Base-by-base conservation (phyloP, 2,888 invertebrate genomes). In the Caenorhabditis uteleia region DNA sequence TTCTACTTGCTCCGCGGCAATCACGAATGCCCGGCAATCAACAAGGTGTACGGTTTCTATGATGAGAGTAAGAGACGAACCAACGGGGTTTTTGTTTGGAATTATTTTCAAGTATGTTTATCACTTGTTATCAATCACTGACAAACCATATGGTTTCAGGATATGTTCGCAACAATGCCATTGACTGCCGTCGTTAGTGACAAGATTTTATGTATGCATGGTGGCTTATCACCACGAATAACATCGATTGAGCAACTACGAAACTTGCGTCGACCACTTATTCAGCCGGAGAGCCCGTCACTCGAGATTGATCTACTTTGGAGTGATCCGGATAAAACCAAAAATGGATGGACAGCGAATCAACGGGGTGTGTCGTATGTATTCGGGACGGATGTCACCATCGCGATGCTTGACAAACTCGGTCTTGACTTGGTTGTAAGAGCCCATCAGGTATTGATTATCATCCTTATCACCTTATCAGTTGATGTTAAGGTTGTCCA, bases 351-450 rank as follows among this genome's bases (percentile, higher is more conserved):
- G 71, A 47, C 56, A n/a, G 39, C 55, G 12, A 77, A 74, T 56
- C 53, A 70, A 6, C 69, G 87, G 34, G 87, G 87, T 33, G 87
- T 87, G 14, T 87, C 87, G n/a, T 87, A 84, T 78, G 85, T 85
- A 31, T 87, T 87, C 78, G 87, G 87, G 5, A 84, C 85, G 1
- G 87, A 87, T 68, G 84, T 87, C 21, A 86, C 87, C 3, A 77
- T 83, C 18, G 59, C 62, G 20, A 36, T 59, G 10, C 49, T 59
- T 26, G 33, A 51, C 25, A 29, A 53, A 7, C 47, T 77, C 20
- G 64, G 74, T 33, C 68, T 78, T 39, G 75, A 77, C 46, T 40
- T 77, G 21, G 70, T 78, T 7, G 75, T 74, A 23, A 44, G 77
- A 31, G 77, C 77, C 8, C 77, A 77, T 57, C 77, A 77, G 50